A percentile compares a stretch with the other conserved stretches of the same genome.
Evolutionary conservation across 2,888 invertebrate species (phyloP).

Genomic region (Cacoxenus indagator): DNA sequence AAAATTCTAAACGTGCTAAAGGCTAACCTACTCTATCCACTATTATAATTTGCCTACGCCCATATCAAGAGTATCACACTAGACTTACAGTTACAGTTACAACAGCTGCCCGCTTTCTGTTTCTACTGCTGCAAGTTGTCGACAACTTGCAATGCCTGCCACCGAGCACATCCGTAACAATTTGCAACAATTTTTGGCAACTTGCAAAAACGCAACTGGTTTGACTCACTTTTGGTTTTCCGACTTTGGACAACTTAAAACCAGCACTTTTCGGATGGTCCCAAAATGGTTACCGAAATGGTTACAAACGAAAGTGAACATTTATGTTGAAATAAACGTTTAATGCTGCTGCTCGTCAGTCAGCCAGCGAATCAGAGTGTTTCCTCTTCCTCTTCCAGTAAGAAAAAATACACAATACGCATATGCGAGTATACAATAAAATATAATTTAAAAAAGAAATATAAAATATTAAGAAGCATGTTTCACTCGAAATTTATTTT

Average conservation of each 20-base stretch:
- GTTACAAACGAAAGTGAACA: slow-evolving; percentile 61
- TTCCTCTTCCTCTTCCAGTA: too few relatives aligned
- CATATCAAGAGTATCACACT: too few relatives aligned
- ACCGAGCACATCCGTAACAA: slow-evolving; percentile 48
- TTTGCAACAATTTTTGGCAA: slow-evolving; percentile 56
- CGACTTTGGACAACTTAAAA: not conserved
- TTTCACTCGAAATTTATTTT: not conserved
- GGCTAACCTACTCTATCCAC: too few relatives aligned
- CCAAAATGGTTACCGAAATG: too few relatives aligned
- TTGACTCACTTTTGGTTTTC: slow-evolving; percentile 27
- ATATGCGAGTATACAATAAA: not conserved
- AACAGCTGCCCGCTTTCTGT: not conserved
- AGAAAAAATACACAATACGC: too few relatives aligned
- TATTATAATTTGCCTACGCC: too few relatives aligned
- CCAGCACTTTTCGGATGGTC: too few relatives aligned
- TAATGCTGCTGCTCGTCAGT: slow-evolving; percentile 26
- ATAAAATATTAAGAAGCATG: not conserved
- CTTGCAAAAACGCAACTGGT: slow-evolving; percentile 47
- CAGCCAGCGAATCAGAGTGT: too few relatives aligned
- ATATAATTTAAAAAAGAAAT: not conserved
- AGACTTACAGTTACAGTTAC: too few relatives aligned
- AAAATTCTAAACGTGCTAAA: too few relatives aligned
- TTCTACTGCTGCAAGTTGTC: not conserved
- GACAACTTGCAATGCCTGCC: not conserved
- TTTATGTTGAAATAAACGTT: slow-evolving; percentile 53